Base-by-base conservation (phyloP, 2,888 invertebrate species). In the Actias luna region DNA sequence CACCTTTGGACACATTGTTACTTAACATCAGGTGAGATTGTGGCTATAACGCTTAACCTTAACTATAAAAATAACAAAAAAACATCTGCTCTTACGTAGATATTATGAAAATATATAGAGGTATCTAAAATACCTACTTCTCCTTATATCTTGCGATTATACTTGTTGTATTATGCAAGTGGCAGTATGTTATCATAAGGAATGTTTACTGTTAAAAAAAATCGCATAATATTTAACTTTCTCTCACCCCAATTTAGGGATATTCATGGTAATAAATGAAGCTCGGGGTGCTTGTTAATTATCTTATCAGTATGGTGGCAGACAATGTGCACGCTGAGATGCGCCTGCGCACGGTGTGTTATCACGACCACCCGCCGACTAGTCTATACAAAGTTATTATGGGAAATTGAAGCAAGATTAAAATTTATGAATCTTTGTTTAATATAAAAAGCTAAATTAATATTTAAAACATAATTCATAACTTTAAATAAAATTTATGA, bases 281-380 rank as follows among this genome's bases (percentile, higher is more conserved):
- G 72, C 68, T 70, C 64, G 65, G 65, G 71, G 29, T 67, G 69
- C 67, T 65, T 71, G 39, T 71, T 78, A 79, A 79, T 83, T 83
- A 84, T 84, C 80, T 87, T 85, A 87, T 87, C 87, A 76, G 70
- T 66, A 29, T 29, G 55, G 69, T 68, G 77, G 71, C 76, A 81
- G 79, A 81, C 80, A 81, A 84, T 81, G 82, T 18, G 31, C 39
- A 29, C 50, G 55, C 52, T 61, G 39, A 75, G 80, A 79, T 77
- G 80, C 76, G 77, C 75, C 67, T 69, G 77, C 76, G 76, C 78
- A 69, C 59, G 67, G 75, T 77, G 69, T 59, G 67, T 74, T 82
- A 83, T 82, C 80, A 67, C 73, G 83, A 80, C 85, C 83, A 82
- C 83, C 83, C 82, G 83, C 77, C 66, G 78, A 68, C 72, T 64